Evolutionary conservation across 2,888 invertebrate genomes (phyloP).

Genomic region (Odontomyia ornata): DNA sequence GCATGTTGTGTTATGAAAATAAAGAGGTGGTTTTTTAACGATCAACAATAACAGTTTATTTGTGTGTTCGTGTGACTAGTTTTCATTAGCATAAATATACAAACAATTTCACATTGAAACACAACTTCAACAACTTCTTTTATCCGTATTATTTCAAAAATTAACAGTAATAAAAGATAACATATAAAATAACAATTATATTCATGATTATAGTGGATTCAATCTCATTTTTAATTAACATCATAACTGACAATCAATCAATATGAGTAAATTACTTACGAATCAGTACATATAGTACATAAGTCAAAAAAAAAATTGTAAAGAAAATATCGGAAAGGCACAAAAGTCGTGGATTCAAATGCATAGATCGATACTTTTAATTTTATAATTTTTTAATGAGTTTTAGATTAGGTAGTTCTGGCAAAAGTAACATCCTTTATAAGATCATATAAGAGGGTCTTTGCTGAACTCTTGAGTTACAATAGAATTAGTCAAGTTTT

Average conservation of each 20-base stretch:
- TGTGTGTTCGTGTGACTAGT: constrained; percentile 14
- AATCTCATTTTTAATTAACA: constrained; percentile 24
- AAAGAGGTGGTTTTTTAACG: not conserved
- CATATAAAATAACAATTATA: constrained; percentile 26
- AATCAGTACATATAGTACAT: not conserved
- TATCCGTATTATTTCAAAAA: constrained; percentile 25
- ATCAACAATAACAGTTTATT: constrained; percentile 32
- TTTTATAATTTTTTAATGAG: not conserved
- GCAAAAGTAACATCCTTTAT: constrained; percentile 35
- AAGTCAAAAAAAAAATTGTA: not conserved
- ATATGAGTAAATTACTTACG: constrained; percentile 29
- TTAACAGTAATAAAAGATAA: constrained; percentile 37
- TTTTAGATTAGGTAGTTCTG: not conserved
- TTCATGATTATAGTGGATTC: not conserved
- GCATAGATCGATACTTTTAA: constrained; percentile 23
- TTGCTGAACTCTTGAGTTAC: not conserved
- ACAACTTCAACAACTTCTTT: constrained; percentile 18
- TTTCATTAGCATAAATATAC: not conserved
- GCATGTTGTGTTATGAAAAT: too few species aligned
- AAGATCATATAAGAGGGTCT: constrained; percentile 19
- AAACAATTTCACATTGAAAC: constrained; percentile 12
- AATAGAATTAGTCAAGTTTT: not conserved
- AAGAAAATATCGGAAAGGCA: not conserved
- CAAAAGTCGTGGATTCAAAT: constrained; percentile 7
- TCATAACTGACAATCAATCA: constrained; percentile 3